Conservation (phyloP, 2,797 vertebrate genomes). For the Tamandua tetradactyla region DNA sequence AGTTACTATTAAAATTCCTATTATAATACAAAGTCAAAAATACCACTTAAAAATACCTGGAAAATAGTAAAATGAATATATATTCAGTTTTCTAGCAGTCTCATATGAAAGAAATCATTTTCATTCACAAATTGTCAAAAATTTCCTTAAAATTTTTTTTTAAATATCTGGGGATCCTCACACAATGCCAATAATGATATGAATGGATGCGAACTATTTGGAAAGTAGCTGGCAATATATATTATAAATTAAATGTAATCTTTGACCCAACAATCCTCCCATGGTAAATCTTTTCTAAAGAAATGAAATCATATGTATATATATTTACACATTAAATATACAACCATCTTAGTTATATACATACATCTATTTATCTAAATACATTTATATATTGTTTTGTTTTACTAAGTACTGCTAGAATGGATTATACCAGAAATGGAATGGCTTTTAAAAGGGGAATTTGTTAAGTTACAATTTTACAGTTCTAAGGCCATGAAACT, state of each 20-base stretch:
- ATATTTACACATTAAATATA: no score
- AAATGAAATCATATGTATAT: no score
- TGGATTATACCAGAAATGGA: no score
- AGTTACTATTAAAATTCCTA: neutral
- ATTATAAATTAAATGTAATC: neutral
- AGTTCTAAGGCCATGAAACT: no score
- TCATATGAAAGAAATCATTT: neutral
- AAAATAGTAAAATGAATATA: neutral
- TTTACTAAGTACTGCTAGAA: no score
- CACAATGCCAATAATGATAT: neutral
- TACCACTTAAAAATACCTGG: neutral
- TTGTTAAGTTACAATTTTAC: no score
- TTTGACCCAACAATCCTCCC: neutral
- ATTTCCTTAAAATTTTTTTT: no score
- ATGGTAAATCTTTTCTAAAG: neutral
- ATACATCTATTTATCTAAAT: no score
- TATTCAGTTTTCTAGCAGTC: neutral
- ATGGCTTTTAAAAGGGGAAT: no score
- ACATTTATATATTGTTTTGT: no score
- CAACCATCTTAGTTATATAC: no score
- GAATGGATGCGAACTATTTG: neutral
- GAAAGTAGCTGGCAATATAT: neutral
- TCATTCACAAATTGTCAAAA: neutral
- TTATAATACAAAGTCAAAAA: neutral
- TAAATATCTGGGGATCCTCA: neutral